phyloP scores from a whole-genome alignment of 1,140 invertebrate genomes.

The Mylabris phalerata region DNA sequence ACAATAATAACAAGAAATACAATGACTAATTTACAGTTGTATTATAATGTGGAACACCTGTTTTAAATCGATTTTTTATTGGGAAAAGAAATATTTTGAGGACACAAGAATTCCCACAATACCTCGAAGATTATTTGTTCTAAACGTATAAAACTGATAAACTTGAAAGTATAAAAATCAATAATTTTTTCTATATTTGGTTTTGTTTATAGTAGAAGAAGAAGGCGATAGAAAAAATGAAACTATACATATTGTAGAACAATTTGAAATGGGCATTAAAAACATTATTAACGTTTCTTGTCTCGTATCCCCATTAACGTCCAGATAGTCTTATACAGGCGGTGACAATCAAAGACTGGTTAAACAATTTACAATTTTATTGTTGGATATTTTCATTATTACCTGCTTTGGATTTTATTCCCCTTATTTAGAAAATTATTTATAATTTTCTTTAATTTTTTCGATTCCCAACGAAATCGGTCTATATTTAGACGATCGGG shows the following conservation, averaged over 20 bases:
- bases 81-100: too few relatives aligned
- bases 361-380: conserved; percentile 34
- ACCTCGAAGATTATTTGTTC: too few relatives aligned
- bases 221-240: conserved; percentile 6
- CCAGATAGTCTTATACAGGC: conserved; percentile 27
- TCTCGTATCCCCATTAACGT: conserved; percentile 32
- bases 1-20: too few relatives aligned
- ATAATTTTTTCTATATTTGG: background rate
- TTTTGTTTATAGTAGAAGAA: conserved; percentile 12
- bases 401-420: conserved; percentile 28
- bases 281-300: conserved; percentile 31
- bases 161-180: too few relatives aligned
- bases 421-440: conserved; percentile 27
- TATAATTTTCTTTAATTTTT: conserved; percentile 12
- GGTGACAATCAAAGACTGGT: conserved; percentile 28
- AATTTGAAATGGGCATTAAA: conserved; percentile 19
- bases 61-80: too few relatives aligned
- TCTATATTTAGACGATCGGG: too few relatives aligned
- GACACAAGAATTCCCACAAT: too few relatives aligned
- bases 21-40: too few relatives aligned
- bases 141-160: too few relatives aligned
- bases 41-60: too few relatives aligned
- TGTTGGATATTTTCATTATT: conserved; percentile 35
- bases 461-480: too few relatives aligned
- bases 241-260: conserved; percentile 6